Percentiles rank a stretch among this genome's conserved stretches.
phyloP scores from a whole-genome alignment of 2,797 vertebrate species.

The Sebastes vulpes region DNA sequence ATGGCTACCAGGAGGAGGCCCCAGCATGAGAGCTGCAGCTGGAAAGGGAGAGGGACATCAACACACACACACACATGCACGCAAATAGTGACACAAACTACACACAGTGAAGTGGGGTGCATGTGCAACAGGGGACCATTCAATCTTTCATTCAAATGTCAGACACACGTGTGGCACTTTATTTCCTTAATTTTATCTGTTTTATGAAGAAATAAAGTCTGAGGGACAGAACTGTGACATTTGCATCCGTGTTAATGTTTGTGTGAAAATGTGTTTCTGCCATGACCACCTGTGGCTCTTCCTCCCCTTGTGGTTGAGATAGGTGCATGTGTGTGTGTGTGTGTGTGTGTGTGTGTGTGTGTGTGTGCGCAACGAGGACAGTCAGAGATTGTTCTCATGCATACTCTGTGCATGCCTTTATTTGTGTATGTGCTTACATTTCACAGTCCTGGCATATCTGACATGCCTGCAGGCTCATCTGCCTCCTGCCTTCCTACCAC shows the following conservation, averaged over 20 bases:
- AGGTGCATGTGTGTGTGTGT: background rate
- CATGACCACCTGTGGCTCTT: conserved; percentile 62
- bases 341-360: background rate
- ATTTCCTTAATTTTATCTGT: conserved; percentile 12
- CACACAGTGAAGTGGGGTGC: conserved; percentile 44
- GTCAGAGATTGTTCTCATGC: conserved; percentile 14
- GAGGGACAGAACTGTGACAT: conserved; percentile 3
- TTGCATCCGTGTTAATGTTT: conserved; percentile 31
- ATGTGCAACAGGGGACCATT: conserved; percentile 31
- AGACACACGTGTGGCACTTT: conserved; percentile 45
- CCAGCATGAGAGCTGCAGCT: conserved; percentile 83
- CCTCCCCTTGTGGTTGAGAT: background rate
- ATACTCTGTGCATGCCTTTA: conserved; percentile 20
- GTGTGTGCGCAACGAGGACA: background rate
- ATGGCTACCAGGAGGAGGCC: conserved; percentile 89
- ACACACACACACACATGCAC: conserved; percentile 13
- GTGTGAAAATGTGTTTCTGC: conserved; percentile 23
- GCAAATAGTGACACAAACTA: conserved; percentile 36
- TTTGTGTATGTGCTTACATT: conserved; percentile 32
- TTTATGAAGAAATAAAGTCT: conserved; percentile 12
- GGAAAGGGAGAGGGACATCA: conserved; percentile 65
- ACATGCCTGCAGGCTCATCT: conserved; percentile 54
- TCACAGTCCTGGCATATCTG: conserved; percentile 42
- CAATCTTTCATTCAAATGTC: conserved; percentile 68
- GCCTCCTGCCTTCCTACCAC: background rate